Evolutionary conservation across 2,797 vertebrate genomes (phyloP), one percentile per base, ranked within the genome.

Genomic region (Corythornis leucogaster): DNA sequence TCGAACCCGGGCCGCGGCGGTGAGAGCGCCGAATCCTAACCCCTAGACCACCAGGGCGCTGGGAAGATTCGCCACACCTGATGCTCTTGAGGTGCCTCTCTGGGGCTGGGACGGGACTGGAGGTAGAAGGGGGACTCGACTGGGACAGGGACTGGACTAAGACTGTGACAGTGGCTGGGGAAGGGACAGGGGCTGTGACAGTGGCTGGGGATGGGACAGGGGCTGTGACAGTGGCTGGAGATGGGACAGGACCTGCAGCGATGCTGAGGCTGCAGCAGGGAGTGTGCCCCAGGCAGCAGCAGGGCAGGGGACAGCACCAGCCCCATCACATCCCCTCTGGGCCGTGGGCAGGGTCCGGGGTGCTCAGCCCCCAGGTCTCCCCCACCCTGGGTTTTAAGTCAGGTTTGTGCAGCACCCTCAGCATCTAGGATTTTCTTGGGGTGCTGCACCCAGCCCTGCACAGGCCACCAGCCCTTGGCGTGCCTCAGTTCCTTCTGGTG

Each of bases 271-370:
- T 58, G 55, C 31, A 33, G 21, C 31, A 11, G 30, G 9, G 7
- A 7, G 3, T 0, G 4, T 0, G 4, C 3, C 0, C 2, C 0
- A 0, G 1, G 0, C 0, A 0, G 17, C 58, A 7, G 58, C 15
- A 9, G 33, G 33, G 33, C 0, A 0, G 1, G 16, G 33, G 24
- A 15, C 58, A 8, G 58, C 16, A 10, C 4, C 40, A n/a, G 28
- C 38, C 30, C 35, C 59, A 15, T 15, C 9, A 4, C 51, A 9
- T 25, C 66, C 3, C 24, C 24, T 11, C 9, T 4, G 9, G 22
- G 31, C 57, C 4, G 11, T 11, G 11, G 35, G 35, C 35, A 38
- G 43, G 4, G 14, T 4, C 8, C 3, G 0, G 26, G 28, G 15
- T 3, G 2, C 64, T 38, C 35, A n/a, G 64, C 24, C 11, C 17